A percentile compares a stretch with the other conserved stretches of the same genome.
These are phyloP conservation scores for Acleris holmiana DNA, from an alignment of 2,888 invertebrate genomes.

Conservation along the genomic window DNA sequence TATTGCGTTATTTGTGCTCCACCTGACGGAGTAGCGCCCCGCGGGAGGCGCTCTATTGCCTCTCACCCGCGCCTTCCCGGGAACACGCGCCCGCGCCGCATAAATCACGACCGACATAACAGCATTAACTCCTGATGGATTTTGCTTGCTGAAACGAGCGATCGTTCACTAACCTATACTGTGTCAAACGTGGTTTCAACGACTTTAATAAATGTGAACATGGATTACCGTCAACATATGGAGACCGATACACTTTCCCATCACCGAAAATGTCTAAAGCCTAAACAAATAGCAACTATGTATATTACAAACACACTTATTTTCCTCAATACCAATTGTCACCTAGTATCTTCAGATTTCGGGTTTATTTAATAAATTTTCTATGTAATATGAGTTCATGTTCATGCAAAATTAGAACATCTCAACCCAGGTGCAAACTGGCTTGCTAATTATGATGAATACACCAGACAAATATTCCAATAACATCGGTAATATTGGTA, in stretches of 20 bases:
- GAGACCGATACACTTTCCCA: no score
- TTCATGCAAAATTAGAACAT: no score
- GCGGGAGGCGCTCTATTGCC: conserved; percentile 72
- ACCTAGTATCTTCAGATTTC: no score
- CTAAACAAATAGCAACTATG: no score
- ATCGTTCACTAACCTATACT: conserved; percentile 22
- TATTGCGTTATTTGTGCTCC: conserved; percentile 80
- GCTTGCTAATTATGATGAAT: conserved; percentile 30
- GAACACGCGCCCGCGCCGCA: conserved; percentile 54
- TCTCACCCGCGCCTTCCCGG: conserved; percentile 56
- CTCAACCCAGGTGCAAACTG: conserved; percentile 5
- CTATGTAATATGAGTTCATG: no score
- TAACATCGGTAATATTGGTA: conserved; percentile 22
- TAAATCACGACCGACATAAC: conserved; percentile 67
- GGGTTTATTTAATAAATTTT: no score
- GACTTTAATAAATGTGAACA: background rate
- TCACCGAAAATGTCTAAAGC: no score
- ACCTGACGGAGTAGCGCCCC: conserved; percentile 64
- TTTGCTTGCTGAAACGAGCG: conserved; percentile 48
- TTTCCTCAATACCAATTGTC: no score
- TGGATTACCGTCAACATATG: no score
- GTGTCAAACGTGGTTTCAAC: background rate
- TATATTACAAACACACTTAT: no score
- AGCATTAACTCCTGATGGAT: conserved; percentile 65
- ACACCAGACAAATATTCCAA: conserved; percentile 34